Conservation (phyloP, 2,888 invertebrate genomes). For the Callyntrura sp. region DNA sequence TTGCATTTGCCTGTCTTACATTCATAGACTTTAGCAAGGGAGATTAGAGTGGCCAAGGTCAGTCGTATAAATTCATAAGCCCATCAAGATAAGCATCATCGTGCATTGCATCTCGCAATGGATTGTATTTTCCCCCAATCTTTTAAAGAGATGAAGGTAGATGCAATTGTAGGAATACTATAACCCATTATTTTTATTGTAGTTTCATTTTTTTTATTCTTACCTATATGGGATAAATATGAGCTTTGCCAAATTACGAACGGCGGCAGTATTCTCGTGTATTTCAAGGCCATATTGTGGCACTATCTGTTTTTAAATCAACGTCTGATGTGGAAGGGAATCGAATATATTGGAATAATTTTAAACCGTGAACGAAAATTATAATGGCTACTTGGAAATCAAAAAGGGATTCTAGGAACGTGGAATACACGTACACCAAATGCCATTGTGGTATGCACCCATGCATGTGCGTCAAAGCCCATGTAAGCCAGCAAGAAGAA, state of each 20-base stretch:
- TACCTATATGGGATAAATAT: not conserved
- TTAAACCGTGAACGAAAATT: not conserved
- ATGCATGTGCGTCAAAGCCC: slow-evolving; percentile 23
- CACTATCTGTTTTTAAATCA: not conserved
- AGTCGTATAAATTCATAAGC: slow-evolving; percentile 20
- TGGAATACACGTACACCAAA: not conserved
- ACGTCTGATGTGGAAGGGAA: not conserved
- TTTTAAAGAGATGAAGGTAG: not conserved
- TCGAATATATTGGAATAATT: slow-evolving; percentile 27
- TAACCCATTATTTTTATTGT: slow-evolving; percentile 10
- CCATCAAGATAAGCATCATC: slow-evolving; percentile 41
- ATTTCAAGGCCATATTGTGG: not conserved
- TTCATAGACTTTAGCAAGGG: not conserved
- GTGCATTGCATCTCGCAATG: not conserved
- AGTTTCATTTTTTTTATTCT: not conserved
- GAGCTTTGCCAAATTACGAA: not conserved
- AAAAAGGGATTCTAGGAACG: slow-evolving; percentile 20
- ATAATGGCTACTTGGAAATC: slow-evolving; percentile 11
- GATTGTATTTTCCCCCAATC: not conserved
- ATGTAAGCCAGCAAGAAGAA: not conserved
- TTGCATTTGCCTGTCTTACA: too few relatives aligned
- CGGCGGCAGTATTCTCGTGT: not conserved
- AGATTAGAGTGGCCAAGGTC: slow-evolving; percentile 44
- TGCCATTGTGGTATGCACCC: not conserved
- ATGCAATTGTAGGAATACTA: slow-evolving; percentile 4